Evolutionary conservation across 2,888 invertebrate species (phyloP), one percentile per base, ranked within the genome.

Genomic region (Tortrix viridana): DNA sequence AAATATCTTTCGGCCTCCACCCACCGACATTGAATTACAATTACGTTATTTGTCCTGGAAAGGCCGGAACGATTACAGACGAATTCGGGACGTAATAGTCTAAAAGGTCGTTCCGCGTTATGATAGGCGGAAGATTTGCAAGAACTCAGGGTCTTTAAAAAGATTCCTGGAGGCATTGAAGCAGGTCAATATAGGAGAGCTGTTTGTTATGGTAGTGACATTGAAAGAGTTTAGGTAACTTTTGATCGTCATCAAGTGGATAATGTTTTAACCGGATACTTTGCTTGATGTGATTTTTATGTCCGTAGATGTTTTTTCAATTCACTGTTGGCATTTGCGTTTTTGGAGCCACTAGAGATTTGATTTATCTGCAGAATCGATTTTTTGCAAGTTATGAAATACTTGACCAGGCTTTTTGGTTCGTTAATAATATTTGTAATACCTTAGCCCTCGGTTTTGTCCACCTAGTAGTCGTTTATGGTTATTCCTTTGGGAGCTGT

Each of bases 61-160:
- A 67, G 69, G 69, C 60, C 67, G 60, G 58, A 52, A 54, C 46
- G 67, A 66, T 69, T 69, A 67, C 63, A 62, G 66, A 50, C 55
- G 16, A 65, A 66, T 69, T 69, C 62, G 67, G 68, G 56, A 46
- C 65, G 26, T 63, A 62, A 64, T 62, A 60, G 57, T 43, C 47
- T 58, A 58, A 60, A n/a, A 66, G 68, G 65, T 65, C 58, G 44
- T 63, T 64, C 56, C 63, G 57, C 22, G 48, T 60, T 50, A 47
- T 50, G 60, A 58, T 58, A 55, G 49, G 43, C 46, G 64, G 63
- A 66, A 66, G 46, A 61, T 41, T 60, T 46, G 62, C 62, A 52
- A 63, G 61, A 50, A 56, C 50, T 62, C 56, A 56, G 46, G 56
- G 61, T 57, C 62, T 47, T 26, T 58, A 18, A 19, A n/a, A 26